Base-by-base conservation (phyloP, 2,888 invertebrate species). In the Drosophila tripunctata region DNA sequence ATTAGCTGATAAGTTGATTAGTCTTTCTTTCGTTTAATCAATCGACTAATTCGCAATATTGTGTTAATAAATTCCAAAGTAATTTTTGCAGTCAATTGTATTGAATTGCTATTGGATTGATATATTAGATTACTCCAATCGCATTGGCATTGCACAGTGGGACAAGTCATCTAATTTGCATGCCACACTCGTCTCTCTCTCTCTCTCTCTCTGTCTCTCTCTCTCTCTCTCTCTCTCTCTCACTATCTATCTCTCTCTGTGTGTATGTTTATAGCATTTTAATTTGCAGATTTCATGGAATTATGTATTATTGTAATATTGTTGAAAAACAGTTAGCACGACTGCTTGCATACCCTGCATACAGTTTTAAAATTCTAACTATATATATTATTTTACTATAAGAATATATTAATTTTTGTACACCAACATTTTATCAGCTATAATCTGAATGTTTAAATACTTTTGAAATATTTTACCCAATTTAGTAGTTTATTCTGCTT, bases 41-140 rank as follows among this genome's bases (percentile, higher is more conserved):
- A 58, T 64, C 54, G 52, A 35, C 47, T 31, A 43, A 70, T 71
- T 71, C 43, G 47, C 56, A 67, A 62, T 71, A 45, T 61, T 71
- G 51, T 33, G 43, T 10, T 31, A 60, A 66, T 61, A 66, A 51
- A 66, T 48, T 55, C 17, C 12, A 36, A 30, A 60, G 22, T 10
- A 63, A 27, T 38, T 64, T 7, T 55, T 14, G 33, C 19, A 47
- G n/a, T 44, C 22, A 48, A 44, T 44, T 44, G 17, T 55, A 52
- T 55, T 56, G 61, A 22, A 47, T 52, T 35, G 17, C 10, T 21
- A 70, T 41, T 63, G 10, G 30, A 48, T 52, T 35, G 7, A 40
- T 15, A 24, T 40, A 24, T n/a, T 43, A 17, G 22, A 35, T 43
- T 50, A 35, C 35, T 7, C 12, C 24, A 14, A 44, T 33, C 21